These are phyloP conservation scores for Ursus arctos DNA, from an alignment of 2,113 vertebrate genomes.

Conservation along the genomic window DNA sequence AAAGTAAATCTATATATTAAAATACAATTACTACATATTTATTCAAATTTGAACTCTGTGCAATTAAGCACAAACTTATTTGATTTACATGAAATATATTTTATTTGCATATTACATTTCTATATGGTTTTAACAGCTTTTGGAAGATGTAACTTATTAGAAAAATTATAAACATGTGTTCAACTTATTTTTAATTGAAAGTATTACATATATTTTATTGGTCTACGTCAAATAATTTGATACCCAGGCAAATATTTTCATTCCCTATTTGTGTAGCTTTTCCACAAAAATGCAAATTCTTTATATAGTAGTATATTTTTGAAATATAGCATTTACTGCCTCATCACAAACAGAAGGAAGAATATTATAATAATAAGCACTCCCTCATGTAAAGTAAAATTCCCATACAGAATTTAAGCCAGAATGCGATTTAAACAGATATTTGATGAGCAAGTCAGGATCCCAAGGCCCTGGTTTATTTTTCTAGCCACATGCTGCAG, in stretches of 20 bases:
- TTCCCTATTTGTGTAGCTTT: background rate
- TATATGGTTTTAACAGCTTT: background rate
- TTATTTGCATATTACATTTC: background rate
- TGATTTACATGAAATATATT: background rate
- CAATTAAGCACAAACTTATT: background rate
- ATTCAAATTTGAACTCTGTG: background rate
- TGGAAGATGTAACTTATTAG: background rate
- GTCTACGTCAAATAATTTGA: background rate
- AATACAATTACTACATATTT: background rate
- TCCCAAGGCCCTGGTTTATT: background rate
- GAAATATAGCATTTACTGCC: background rate
- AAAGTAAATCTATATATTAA: background rate
- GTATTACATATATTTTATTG: background rate
- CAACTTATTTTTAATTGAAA: background rate
- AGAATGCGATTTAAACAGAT: background rate
- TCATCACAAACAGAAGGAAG: constrained; percentile 6
- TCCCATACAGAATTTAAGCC: constrained; percentile 8
- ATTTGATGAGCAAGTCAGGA: constrained; percentile 3
- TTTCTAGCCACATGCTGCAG: background rate
- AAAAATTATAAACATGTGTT: background rate
- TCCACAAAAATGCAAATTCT: background rate
- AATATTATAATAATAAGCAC: background rate
- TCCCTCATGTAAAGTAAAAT: background rate
- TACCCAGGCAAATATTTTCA: background rate
- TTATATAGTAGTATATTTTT: background rate